Conservation (phyloP, 2,113 vertebrate genomes). For the Prietella phreatophila region DNA sequence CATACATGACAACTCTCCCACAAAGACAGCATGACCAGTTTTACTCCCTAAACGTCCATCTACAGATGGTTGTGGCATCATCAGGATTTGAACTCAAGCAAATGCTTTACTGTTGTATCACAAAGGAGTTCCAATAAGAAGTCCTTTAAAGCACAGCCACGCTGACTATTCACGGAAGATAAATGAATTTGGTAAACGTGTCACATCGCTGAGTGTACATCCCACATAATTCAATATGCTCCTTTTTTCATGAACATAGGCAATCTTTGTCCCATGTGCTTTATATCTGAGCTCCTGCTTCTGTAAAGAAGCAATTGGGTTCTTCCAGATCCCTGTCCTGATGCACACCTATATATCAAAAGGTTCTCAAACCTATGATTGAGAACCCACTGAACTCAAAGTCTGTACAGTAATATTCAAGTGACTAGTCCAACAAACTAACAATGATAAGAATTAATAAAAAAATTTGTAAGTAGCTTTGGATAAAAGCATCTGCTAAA, state of each 20-base stretch:
- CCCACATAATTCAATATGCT: background rate
- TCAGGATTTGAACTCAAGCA: background rate
- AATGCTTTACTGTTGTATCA: background rate
- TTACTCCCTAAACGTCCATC: background rate
- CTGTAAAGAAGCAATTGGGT: background rate
- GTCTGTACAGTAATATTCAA: background rate
- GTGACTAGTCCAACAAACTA: background rate
- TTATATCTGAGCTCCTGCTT: background rate
- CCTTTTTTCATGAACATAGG: background rate
- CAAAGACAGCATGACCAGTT: background rate
- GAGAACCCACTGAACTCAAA: background rate
- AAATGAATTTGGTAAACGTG: background rate
- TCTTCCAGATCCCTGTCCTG: background rate
- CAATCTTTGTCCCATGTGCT: background rate
- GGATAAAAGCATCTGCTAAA: too few relatives aligned
- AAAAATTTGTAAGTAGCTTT: too few relatives aligned
- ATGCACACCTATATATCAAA: background rate
- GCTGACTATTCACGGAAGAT: background rate
- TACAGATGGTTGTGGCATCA: background rate
- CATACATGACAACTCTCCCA: background rate
- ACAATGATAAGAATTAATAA: background rate
- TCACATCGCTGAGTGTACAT: background rate
- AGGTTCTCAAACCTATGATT: background rate
- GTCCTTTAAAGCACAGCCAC: background rate
- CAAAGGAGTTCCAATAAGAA: background rate